Base-by-base conservation (phyloP, 2,888 invertebrate genomes). In the Isotomurus palustris region DNA sequence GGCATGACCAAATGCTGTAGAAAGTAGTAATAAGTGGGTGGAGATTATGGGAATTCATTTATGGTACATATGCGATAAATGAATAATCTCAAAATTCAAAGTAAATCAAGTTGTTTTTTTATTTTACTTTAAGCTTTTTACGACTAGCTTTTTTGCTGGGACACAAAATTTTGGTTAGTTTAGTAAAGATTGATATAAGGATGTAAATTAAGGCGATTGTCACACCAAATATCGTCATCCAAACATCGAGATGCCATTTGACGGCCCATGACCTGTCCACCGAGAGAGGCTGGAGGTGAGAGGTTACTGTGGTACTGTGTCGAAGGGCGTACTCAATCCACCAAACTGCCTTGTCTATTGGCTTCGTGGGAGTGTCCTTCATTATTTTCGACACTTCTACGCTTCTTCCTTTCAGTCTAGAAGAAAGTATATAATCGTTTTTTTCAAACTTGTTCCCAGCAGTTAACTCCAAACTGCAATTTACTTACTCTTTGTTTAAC, bases 211-310 rank as follows among this genome's bases (percentile, higher is more conserved):
- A 3, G 8, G 14, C 10, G 6, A 52, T 17, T 41, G 22, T 19
- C 17, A 40, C 22, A 1, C 24, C 28, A 6, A 54, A 44, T 8
- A 63, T 6, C 21, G 56, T 50, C 14, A 32, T 10, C 54, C 55
- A 60, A 3, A 63, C 60, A 29, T 65, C 65, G 14, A 65, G 22
- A 14, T 40, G 49, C 2, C 65, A 17, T 4, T 58, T 29, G 5
- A 52, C 27, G 50, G 51, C 58, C 62, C 62, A 62, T 27, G 29
- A 19, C 27, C 56, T 58, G n/a, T 28, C n/a, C n/a, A 8, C 22
- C 17, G 53, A 53, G 12, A 51, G 40, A 19, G 65, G 52, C 38
- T 36, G 41, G 3, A 65, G 36, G 43, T 62, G 60, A 4, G n/a
- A 27, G 8, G 55, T 56, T n/a, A n/a, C n/a, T n/a, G n/a, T n/a